Evolutionary conservation across 2,113 vertebrate species (phyloP), one percentile per base, ranked within the genome.

Genomic region (Orthonyx spaldingii): DNA sequence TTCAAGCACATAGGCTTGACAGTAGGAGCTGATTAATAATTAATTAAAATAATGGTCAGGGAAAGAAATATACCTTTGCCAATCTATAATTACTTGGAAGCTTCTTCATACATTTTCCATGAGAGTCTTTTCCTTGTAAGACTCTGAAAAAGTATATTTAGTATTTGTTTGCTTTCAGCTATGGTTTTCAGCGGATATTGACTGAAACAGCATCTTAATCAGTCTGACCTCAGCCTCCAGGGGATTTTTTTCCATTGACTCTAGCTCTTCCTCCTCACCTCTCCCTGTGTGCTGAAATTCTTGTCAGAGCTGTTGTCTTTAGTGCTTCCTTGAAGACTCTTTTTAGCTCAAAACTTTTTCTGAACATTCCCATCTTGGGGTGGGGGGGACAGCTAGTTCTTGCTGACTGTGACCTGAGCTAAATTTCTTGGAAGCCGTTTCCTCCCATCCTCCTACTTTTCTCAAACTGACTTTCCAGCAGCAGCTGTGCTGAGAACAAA

Each of bases 121-220:
- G 89, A 84, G 87, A 69, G n/a, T 84, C 47, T 93, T 92, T 92
- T 93, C 89, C 89, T 90, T 93, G 68, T 86, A 84, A 83, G 64
- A 49, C 17, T 93, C 71, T 53, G 39, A 71, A 53, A 77, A 94
- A 78, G 52, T 92, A n/a, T 90, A 87, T 84, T 93, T 84, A 59
- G 86, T 86, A 76, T 96, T 94, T 91, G 72, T 87, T 96, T 96
- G 86, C 86, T 97, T 94, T 95, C 92, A 97, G 0, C 83, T 39
- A 28, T 63, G 91, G 59, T 93, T 96, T 96, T 84, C 64, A 74
- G 94, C 11, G 26, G 91, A 77, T 95, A 91, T 89, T 75, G 94
- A 86, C 76, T 89, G 69, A 92, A 95, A 75, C 68, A 75, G 47
- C 4, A 11, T 78, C 93, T 89, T 95, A 93, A 96, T 96, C 86